Conservation (phyloP, 1,140 invertebrate genomes). For the Lordiphosa mommai region DNA sequence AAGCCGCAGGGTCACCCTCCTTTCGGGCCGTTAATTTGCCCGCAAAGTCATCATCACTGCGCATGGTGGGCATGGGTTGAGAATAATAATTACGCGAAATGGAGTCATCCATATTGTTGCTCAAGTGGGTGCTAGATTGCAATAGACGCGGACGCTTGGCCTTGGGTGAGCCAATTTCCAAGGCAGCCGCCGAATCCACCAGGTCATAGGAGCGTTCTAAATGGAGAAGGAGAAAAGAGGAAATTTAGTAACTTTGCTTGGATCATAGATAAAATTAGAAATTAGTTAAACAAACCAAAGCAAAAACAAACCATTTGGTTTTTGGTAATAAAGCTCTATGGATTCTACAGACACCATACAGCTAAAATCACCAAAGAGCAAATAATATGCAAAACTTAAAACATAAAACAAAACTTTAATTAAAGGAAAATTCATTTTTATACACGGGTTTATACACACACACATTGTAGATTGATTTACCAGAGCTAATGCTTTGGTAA, state of each 20-base stretch:
- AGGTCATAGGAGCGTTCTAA: conserved; percentile 73
- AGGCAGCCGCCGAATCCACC: conserved; percentile 70
- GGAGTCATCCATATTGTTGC: conserved; percentile 64
- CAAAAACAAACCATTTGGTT: conserved; percentile 79
- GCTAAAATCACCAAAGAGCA: conserved; percentile 80
- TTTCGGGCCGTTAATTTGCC: conserved; percentile 73
- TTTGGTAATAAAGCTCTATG: conserved; percentile 80
- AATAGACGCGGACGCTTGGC: conserved; percentile 63
- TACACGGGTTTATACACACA: background rate
- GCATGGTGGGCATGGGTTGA: conserved; percentile 71
- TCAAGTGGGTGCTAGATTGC: conserved; percentile 67
- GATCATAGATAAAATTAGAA: background rate
- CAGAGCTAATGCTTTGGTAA: conserved; percentile 91
- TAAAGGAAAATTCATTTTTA: background rate
- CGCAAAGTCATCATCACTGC: conserved; percentile 69
- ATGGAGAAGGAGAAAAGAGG: background rate
- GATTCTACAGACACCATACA: conserved; percentile 71
- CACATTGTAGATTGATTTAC: conserved; percentile 16
- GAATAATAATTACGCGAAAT: conserved; percentile 76
- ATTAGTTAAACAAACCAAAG: conserved; percentile 22
- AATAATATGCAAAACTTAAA: conserved; percentile 73
- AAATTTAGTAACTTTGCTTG: background rate
- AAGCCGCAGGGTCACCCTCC: conserved; percentile 42
- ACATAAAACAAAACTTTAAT: conserved; percentile 41
- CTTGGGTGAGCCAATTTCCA: conserved; percentile 64